These are phyloP conservation scores for Phthorimaea operculella DNA, from an alignment of 1,140 invertebrate genomes.

Conservation along the genomic window DNA sequence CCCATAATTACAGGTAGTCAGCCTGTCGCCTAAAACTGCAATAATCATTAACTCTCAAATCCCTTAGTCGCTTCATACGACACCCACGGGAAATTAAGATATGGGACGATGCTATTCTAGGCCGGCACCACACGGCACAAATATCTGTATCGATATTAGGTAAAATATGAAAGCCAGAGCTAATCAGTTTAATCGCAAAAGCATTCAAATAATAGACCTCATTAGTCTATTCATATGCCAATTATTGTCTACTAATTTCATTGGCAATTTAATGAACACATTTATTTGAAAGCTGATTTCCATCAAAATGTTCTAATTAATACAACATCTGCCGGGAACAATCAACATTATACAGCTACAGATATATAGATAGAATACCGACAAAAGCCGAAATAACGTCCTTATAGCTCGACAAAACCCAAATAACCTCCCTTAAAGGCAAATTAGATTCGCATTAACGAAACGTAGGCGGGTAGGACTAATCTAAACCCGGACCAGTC, in stretches of 20 bases:
- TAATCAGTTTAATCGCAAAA: too few relatives aligned
- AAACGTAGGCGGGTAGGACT: constrained; percentile 41
- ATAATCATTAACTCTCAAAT: too few relatives aligned
- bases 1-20: too few relatives aligned
- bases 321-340: constrained; percentile 32
- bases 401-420: constrained; percentile 22
- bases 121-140: too few relatives aligned
- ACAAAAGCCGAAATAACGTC: constrained; percentile 24
- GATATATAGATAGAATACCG: constrained; percentile 18
- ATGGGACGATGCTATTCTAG: too few relatives aligned
- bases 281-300: neutral
- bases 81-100: too few relatives aligned
- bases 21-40: too few relatives aligned
- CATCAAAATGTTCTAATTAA: constrained; percentile 1
- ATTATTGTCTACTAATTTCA: neutral
- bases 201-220: too few relatives aligned
- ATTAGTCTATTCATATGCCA: too few relatives aligned
- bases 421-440: constrained; percentile 28
- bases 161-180: too few relatives aligned
- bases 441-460: constrained; percentile 58
- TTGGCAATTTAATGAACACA: neutral
- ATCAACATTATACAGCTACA: constrained; percentile 29
- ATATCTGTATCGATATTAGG: too few relatives aligned
- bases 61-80: too few relatives aligned
- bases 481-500: constrained; percentile 37